Evolutionary conservation across 2,113 vertebrate species (phyloP), one percentile per base, ranked within the genome.

Genomic region (Odocoileus hemionus): DNA sequence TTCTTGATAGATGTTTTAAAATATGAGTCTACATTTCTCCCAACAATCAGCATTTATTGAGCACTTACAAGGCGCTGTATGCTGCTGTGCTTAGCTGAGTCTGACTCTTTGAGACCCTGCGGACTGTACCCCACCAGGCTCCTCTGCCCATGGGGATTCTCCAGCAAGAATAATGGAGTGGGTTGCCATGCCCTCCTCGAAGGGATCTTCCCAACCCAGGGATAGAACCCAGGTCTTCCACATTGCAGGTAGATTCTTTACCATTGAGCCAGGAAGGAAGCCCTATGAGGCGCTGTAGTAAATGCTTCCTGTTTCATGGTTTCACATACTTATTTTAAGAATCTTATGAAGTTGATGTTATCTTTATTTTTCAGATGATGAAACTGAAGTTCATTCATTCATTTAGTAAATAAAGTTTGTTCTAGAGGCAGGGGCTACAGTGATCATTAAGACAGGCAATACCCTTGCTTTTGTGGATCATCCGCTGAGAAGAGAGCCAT

Each of bases 51-150:
- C 33, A 79, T n/a, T 58, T 90, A 30, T 26, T 79, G 82, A 86
- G 39, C 33, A 33, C 43, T 89, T 70, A 78, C 5, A 39, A 70
- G 67, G 21, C 67, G 39, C 21, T 74, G 36, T 74, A 6, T 39
- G 67, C 19, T 74, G 10, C 36, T 74, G 10, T 74, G 19, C 67
- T 39, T 39, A 39, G 10, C 19, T 70, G n/a, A 70, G 67, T 70
- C n/a, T 39, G 67, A 23, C 11, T 36, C 64, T 70, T 70, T 70
- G 17, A 70, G 16, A 70, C 67, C 67, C n/a, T 39, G 19, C 12
- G 10, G n/a, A 23, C 19, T 23, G 10, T 23, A 70, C 1, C n/a
- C 21, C 0, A 0, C 10, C 67, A 39, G 67, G 67, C n/a, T 70
- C 67, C 67, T 39, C n/a, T 39, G n/a, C 67, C 67, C 67, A 39